These are phyloP conservation scores for Sarcoramphus papa DNA, from an alignment of 2,797 vertebrate species.

Conservation along the genomic window DNA sequence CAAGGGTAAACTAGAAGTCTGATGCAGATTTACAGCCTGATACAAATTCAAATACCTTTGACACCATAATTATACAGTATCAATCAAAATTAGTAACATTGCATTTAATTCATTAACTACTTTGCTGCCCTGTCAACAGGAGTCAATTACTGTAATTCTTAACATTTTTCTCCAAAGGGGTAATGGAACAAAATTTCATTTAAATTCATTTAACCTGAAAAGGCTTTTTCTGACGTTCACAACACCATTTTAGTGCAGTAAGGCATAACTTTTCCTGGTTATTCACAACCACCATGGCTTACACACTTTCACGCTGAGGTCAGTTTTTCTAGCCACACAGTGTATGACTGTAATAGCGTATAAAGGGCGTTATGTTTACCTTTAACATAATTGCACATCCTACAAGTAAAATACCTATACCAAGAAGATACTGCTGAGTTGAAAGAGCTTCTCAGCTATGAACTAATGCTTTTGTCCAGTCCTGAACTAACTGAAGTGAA, in stretches of 20 bases:
- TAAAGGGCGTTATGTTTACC: background rate
- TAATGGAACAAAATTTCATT: background rate
- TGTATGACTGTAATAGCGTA: fast-evolving
- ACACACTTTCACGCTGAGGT: background rate
- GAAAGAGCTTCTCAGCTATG: background rate
- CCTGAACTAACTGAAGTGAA: background rate
- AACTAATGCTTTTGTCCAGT: background rate
- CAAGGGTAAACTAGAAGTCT: background rate
- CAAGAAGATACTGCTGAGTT: background rate
- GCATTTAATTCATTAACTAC: background rate
- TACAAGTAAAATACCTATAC: background rate
- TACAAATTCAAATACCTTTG: background rate
- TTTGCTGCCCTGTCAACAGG: background rate
- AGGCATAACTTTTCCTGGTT: background rate
- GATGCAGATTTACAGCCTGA: background rate
- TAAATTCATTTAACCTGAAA: background rate
- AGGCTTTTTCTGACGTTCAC: background rate
- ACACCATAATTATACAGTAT: slow-evolving; percentile 11
- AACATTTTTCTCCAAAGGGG: background rate
- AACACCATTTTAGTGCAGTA: background rate
- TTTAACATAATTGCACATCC: background rate
- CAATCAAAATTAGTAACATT: background rate
- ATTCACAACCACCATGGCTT: background rate
- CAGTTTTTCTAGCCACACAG: background rate
- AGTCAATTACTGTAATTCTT: background rate